These are phyloP conservation scores for Gonocerus acuteangulatus DNA, from an alignment of 2,888 invertebrate species.

Conservation along the genomic window DNA sequence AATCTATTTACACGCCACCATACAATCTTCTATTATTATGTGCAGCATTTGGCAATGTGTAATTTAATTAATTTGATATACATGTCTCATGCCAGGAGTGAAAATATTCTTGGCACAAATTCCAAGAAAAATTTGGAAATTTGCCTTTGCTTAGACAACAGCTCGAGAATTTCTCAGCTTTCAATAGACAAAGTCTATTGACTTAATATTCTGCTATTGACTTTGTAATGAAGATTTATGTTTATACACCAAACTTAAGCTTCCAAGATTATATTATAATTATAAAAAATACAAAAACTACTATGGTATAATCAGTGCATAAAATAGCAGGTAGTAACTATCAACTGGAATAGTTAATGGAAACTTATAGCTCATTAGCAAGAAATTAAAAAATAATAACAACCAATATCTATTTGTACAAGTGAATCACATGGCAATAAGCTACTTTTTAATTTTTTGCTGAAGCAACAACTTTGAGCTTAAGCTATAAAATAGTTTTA, in stretches of 20 bases:
- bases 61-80: constrained; percentile 19
- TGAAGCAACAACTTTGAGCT: not conserved
- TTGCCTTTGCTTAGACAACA: constrained; percentile 3
- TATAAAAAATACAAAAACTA: not conserved
- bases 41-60: constrained; percentile 13
- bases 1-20: constrained; percentile 19
- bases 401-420: not conserved
- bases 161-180: not conserved
- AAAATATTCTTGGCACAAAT: constrained; percentile 13
- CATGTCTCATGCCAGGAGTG: constrained; percentile 12
- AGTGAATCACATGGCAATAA: not conserved
- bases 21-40: constrained; percentile 13
- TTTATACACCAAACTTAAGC: too few species aligned
- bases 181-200: too few species aligned
- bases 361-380: not conserved
- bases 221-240: too few species aligned
- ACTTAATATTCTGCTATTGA: too few species aligned
- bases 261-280: not conserved
- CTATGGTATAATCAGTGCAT: not conserved
- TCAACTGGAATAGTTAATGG: not conserved
- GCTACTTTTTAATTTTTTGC: not conserved
- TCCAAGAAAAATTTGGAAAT: constrained; percentile 13
- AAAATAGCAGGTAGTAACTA: not conserved
- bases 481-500: not conserved
- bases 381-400: not conserved